Base-by-base conservation (phyloP, 37 sponge, comb jelly and placozoan genomes). In the Diacarnus erythraeanus region DNA sequence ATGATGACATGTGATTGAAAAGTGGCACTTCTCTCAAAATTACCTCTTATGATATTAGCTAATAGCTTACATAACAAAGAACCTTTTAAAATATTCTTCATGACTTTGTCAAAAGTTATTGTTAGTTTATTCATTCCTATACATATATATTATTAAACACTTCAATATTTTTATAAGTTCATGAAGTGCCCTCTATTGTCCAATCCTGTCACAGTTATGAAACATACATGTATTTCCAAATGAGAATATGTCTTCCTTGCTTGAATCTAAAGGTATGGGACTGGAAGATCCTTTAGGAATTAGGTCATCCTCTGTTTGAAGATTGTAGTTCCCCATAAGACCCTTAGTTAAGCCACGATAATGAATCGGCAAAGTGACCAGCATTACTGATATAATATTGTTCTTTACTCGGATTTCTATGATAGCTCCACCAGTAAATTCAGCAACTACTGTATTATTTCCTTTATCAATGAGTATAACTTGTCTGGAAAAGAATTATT, bases 181-280 rank as follows among this genome's bases (percentile, higher is more conserved):
- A n/a, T n/a, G n/a, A n/a, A n/a, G n/a, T n/a, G n/a, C n/a, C n/a
- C n/a, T n/a, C n/a, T n/a, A n/a, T n/a, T n/a, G n/a, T n/a, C n/a
- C n/a, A n/a, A n/a, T n/a, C n/a, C n/a, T n/a, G n/a, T n/a, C n/a
- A n/a, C n/a, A n/a, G n/a, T n/a, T n/a, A n/a, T n/a, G n/a, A n/a
- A 66, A 75, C 87, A 75, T 51, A 86, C 87, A 86, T 74, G 80
- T 75, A 21, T 75, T 35, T 75, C 87, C 87, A 80, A 86, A 22
- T 21, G 44, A 33, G 74, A 79, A 76, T 29, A 86, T 79, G 9
- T 73, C 81, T 51, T 80, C 75, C 0, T 38, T 23, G 4, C 75
- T 38, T 26, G 87, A 64, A 35, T 86, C 57, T 5, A 47, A 8
- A 63, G 69, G 44, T 40, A 86, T 42, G 15, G 57, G 73, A 15